A percentile compares a stretch with the other conserved stretches of the same genome.
These are phyloP conservation scores for Heliconius aoede DNA, from an alignment of 2,888 invertebrate genomes.

Conservation along the genomic window DNA sequence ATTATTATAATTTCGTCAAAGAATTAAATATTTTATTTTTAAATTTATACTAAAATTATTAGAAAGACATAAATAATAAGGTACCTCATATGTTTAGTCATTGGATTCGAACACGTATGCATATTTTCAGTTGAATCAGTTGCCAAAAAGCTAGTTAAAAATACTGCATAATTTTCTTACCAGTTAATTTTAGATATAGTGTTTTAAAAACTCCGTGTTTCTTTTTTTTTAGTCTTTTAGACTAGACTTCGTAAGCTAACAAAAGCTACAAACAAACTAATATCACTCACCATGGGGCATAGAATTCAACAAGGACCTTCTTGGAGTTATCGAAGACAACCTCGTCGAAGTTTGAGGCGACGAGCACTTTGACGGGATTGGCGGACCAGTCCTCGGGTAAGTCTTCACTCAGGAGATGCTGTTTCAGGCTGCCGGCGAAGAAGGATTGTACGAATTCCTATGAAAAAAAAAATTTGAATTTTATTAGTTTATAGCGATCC, in stretches of 20 bases:
- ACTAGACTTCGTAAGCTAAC: background rate
- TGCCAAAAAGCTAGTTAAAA: too few relatives aligned
- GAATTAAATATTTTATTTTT: background rate
- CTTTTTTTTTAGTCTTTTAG: too few relatives aligned
- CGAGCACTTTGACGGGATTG: constrained; percentile 94
- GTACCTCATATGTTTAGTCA: too few relatives aligned
- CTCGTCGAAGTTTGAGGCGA: constrained; percentile 97
- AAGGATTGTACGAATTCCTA: constrained; percentile 93
- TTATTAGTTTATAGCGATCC: background rate
- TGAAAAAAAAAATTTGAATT: background rate
- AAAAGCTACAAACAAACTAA: background rate
- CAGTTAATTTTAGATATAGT: too few relatives aligned
- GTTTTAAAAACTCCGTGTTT: too few relatives aligned
- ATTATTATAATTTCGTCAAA: background rate
- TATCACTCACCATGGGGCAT: constrained; percentile 93
- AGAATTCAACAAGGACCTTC: constrained; percentile 99
- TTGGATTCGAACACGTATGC: too few relatives aligned
- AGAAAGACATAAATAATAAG: too few relatives aligned
- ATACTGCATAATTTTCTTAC: too few relatives aligned
- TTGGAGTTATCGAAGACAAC: constrained; percentile 94
- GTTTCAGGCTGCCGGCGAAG: constrained; percentile 96
- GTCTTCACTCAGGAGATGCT: constrained; percentile 96
- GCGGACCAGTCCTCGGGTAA: constrained; percentile 99
- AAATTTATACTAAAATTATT: background rate
- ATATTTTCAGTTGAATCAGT: too few relatives aligned